These are phyloP conservation scores for Pammene aurita DNA, from an alignment of 2,888 invertebrate species.

Conservation along the genomic window DNA sequence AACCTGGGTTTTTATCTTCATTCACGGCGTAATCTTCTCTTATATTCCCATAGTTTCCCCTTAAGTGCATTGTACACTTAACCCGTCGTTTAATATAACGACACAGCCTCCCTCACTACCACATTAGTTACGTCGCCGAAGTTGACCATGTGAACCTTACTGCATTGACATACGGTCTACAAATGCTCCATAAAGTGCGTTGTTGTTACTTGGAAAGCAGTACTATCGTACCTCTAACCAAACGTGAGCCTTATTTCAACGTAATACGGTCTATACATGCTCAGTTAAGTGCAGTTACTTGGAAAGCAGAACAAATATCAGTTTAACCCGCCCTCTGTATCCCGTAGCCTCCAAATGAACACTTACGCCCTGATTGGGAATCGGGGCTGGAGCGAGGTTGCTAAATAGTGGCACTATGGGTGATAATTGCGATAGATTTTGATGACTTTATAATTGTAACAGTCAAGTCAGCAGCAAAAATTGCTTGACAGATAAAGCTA, in stretches of 20 bases:
- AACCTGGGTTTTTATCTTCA: no score
- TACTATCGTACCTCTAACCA: no score
- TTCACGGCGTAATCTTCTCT: neutral
- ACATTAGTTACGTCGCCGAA: no score
- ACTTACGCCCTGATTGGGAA: conserved; percentile 26
- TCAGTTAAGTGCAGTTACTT: neutral
- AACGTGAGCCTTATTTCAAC: no score
- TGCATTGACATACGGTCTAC: no score
- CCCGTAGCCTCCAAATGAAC: conserved; percentile 7
- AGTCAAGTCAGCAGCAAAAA: no score
- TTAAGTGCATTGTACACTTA: conserved; percentile 12
- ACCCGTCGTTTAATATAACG: conserved; percentile 11
- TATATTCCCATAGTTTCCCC: neutral
- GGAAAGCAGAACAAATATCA: conserved; percentile 29
- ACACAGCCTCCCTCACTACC: neutral
- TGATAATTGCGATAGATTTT: neutral
- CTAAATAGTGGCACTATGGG: conserved; percentile 17
- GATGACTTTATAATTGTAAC: neutral
- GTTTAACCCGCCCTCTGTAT: conserved; percentile 11
- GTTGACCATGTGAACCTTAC: no score
- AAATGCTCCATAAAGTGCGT: no score
- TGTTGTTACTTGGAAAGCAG: no score
- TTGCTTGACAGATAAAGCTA: no score
- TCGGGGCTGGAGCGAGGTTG: neutral
- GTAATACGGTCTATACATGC: no score